Conservation (phyloP, 2,113 vertebrate species). For the Capreolus pygargus region DNA sequence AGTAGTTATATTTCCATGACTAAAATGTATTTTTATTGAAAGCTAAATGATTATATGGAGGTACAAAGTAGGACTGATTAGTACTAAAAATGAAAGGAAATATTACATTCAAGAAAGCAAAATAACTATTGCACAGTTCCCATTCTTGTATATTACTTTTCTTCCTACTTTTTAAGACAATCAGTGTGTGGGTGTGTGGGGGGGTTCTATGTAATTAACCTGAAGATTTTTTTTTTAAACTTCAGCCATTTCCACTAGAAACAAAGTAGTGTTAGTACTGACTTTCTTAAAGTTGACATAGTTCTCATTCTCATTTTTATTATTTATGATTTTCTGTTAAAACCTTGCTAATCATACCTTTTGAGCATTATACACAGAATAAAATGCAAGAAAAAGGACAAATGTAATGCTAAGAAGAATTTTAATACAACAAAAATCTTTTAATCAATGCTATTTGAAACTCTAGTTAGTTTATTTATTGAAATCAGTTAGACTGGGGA, state of each 20-base stretch:
- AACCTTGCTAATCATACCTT: not conserved
- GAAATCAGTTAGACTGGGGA: not conserved
- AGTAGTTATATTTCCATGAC: not conserved
- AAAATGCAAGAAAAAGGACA: not conserved
- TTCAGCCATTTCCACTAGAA: not conserved
- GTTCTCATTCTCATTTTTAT: not conserved
- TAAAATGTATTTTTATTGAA: not conserved
- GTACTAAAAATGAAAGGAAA: not conserved
- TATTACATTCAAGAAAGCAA: not conserved
- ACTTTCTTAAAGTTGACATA: not conserved
- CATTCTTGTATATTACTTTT: not conserved
- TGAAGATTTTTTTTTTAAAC: not conserved
- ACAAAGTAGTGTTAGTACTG: not conserved
- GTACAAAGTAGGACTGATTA: not conserved
- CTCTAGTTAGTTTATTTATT: not conserved
- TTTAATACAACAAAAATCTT: not conserved
- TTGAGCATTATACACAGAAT: not conserved
- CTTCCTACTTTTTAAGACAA: not conserved
- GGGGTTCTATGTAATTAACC: not conserved
- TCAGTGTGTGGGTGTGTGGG: accelerated
- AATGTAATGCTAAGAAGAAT: not conserved
- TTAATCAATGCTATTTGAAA: not conserved
- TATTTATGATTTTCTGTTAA: not conserved
- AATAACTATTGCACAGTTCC: not conserved
- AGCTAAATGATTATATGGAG: not conserved